Evolutionary conservation across 2,113 vertebrate genomes (phyloP).

Genomic region (western clawed frog (Xenopus tropicalis)): UCB_Xtro_10.0 CM004449.2:119927501-119928000

Average conservation of each 20-base stretch:
- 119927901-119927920: slow-evolving; percentile 6
- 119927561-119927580: too few species aligned
- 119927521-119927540: too few species aligned
- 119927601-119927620: too few species aligned
- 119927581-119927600: too few species aligned
- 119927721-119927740: neutral
- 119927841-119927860: slow-evolving; percentile 20
- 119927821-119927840: slow-evolving; percentile 23
- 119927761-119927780: neutral
- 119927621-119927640: too few species aligned
- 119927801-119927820: neutral
- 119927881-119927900: slow-evolving; percentile 6
- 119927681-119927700: neutral
- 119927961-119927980: neutral
- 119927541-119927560: too few species aligned
- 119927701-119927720: neutral
- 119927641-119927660: too few species aligned
- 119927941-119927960: neutral
- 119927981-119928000: neutral
- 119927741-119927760: slow-evolving; percentile 13
- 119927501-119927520: too few species aligned
- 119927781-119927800: slow-evolving; percentile 6
- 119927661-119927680: neutral
- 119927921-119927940: neutral
- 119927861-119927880: slow-evolving; percentile 6